phyloP scores from a whole-genome alignment of 92 coral and sea anemone species.

The Montipora capitata region DNA sequence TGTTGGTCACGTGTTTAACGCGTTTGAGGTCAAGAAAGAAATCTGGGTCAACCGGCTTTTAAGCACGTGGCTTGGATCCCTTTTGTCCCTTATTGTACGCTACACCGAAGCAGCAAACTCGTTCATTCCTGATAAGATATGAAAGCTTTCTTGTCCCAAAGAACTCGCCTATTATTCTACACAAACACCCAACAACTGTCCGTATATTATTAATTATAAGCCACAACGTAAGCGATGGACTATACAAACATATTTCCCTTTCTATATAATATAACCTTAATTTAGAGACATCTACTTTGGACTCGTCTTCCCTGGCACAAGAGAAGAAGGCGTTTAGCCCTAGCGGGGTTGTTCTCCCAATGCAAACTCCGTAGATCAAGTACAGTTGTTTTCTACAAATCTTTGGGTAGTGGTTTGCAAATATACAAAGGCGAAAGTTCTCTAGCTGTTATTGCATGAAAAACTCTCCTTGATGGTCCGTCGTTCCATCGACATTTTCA shows the following conservation, averaged over 20 bases:
- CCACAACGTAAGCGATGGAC: slow-evolving; percentile 33
- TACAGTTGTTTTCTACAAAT: slow-evolving; percentile 39
- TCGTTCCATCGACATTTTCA: slow-evolving; percentile 79
- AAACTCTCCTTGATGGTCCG: slow-evolving; percentile 86
- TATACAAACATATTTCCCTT: slow-evolving; percentile 66
- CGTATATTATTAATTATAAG: background rate
- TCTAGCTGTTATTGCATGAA: slow-evolving; percentile 76
- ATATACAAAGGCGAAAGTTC: slow-evolving; percentile 45
- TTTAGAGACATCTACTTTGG: slow-evolving; percentile 33
- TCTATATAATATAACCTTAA: slow-evolving; percentile 48
- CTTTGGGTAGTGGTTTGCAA: slow-evolving; percentile 18
- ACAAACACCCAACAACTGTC: slow-evolving; percentile 23
- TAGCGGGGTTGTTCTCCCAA: slow-evolving; percentile 23
- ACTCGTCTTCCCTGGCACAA: slow-evolving; percentile 17
- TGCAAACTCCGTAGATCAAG: slow-evolving; percentile 3
- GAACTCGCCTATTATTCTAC: slow-evolving; percentile 2
- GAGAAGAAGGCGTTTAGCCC: slow-evolving; percentile 23
- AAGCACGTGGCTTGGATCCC: background rate
- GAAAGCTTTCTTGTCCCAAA: slow-evolving; percentile 5
- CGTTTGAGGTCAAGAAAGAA: background rate
- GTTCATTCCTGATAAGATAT: too few species aligned
- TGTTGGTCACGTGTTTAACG: too few species aligned
- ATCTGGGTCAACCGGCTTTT: background rate
- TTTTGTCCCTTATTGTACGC: background rate
- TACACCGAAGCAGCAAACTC: background rate